phyloP scores from a whole-genome alignment of 2,113 vertebrate species.

The Panthera leo region DNA sequence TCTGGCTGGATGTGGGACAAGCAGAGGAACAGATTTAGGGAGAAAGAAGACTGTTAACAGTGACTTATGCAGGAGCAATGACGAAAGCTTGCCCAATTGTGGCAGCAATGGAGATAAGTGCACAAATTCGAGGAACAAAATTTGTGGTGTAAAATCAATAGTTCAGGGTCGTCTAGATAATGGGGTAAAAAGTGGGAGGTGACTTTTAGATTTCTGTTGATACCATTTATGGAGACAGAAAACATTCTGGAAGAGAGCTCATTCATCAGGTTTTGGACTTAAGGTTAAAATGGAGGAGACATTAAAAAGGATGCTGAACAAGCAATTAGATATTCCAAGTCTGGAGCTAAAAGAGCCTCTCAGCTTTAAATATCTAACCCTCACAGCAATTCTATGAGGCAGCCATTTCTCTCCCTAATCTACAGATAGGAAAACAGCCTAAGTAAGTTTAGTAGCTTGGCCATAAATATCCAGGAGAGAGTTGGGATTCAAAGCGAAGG shows the following conservation, averaged over 20 bases:
- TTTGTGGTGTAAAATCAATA: neutral
- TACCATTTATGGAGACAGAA: neutral
- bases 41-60: neutral
- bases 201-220: constrained; percentile 23
- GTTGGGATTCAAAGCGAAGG: neutral
- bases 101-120: neutral
- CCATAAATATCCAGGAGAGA: neutral
- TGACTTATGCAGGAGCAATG: neutral
- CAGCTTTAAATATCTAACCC: constrained; percentile 19
- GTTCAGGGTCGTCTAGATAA: neutral
- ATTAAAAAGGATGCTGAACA: constrained; percentile 7
- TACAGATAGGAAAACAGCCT: constrained; percentile 1
- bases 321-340: neutral
- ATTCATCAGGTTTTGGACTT: constrained; percentile 1
- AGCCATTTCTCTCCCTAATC: neutral
- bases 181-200: neutral
- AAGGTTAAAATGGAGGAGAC: constrained; percentile 26
- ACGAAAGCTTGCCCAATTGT: neutral
- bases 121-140: neutral
- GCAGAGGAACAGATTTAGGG: neutral
- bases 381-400: neutral
- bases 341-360: neutral
- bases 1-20: neutral
- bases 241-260: neutral
- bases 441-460: constrained; percentile 42